Conservation (phyloP, 92 coral and sea anemone genomes). For the Heteractis magnifica region DNA sequence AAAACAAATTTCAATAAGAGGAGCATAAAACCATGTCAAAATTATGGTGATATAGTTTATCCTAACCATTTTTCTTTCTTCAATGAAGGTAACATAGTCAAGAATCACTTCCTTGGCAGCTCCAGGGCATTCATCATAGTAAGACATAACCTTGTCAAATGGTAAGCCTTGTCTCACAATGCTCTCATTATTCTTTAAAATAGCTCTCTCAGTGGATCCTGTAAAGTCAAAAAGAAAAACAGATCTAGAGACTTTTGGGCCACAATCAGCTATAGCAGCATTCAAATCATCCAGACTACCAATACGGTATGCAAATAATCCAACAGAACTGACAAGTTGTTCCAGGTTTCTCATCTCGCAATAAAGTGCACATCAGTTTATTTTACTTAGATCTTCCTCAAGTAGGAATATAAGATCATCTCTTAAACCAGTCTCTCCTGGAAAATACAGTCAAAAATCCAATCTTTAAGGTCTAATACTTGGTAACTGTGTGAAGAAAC, state of each 20-base stretch:
- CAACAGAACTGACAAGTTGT: conserved; percentile 46
- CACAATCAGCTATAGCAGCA: conserved; percentile 44
- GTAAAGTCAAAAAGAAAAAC: not conserved
- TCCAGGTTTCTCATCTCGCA: conserved; percentile 53
- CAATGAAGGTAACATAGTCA: conserved; percentile 17
- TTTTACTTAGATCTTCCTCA: conserved; percentile 42
- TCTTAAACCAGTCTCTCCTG: conserved; percentile 35
- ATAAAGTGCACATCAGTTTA: conserved; percentile 49
- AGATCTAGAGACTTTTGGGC: conserved; percentile 51
- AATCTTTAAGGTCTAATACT: not conserved
- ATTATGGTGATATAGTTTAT: not conserved
- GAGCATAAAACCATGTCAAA: not conserved
- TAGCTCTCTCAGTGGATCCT: conserved; percentile 60
- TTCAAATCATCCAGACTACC: conserved; percentile 45
- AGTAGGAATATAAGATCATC: conserved; percentile 45
- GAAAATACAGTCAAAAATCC: not conserved
- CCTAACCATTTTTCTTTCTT: not conserved
- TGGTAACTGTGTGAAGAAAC: not conserved
- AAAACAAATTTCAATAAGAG: no score
- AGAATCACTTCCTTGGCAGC: conserved; percentile 1
- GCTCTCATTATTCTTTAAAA: conserved; percentile 25
- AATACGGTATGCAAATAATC: conserved; percentile 41
- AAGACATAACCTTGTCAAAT: conserved; percentile 21
- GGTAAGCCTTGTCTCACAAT: conserved; percentile 23
- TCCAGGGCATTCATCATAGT: conserved; percentile 17